Percentiles rank a stretch among this genome's conserved stretches.
These are phyloP conservation scores for Nesogale talazaci DNA, from an alignment of 2,113 vertebrate species.

Conservation along the genomic window DNA sequence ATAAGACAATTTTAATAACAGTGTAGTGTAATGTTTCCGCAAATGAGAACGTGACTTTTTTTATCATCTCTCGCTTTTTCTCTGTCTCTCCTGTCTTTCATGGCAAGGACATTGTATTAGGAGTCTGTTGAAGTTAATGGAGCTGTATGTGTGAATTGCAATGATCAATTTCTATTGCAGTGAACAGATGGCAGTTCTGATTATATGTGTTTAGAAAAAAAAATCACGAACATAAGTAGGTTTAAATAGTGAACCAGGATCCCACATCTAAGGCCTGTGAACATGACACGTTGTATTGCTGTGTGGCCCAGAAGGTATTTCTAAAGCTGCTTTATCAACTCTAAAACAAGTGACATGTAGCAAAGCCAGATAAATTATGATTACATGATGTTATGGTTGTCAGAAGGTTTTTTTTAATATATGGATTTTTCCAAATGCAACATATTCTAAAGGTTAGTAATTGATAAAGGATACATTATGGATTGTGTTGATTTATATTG, in stretches of 20 bases:
- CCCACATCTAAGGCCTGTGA: conserved; percentile 3
- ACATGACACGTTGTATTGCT: neutral
- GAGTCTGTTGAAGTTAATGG: conserved; percentile 22
- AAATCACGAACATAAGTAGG: conserved; percentile 34
- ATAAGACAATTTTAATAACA: neutral
- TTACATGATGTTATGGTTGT: neutral
- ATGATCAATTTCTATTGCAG: conserved; percentile 9
- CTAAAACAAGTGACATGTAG: neutral
- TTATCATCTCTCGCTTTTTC: neutral
- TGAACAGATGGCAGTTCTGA: conserved; percentile 43
- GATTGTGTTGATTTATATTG: neutral
- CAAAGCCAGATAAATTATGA: neutral
- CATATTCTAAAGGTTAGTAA: neutral
- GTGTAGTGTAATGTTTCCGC: neutral
- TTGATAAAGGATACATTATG: neutral
- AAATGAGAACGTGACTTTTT: neutral
- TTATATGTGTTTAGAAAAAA: conserved; percentile 36
- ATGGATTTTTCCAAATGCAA: neutral
- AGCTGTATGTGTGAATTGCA: conserved; percentile 57
- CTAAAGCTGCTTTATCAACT: conserved; percentile 31
- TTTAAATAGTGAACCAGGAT: conserved; percentile 25
- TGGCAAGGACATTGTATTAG: neutral
- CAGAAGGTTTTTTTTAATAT: conserved; percentile 34
- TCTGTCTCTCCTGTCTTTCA: neutral
- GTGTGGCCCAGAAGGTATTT: conserved; percentile 29